phyloP scores from a whole-genome alignment of 2,113 vertebrate genomes.

The Myxocyprinus asiaticus region DNA sequence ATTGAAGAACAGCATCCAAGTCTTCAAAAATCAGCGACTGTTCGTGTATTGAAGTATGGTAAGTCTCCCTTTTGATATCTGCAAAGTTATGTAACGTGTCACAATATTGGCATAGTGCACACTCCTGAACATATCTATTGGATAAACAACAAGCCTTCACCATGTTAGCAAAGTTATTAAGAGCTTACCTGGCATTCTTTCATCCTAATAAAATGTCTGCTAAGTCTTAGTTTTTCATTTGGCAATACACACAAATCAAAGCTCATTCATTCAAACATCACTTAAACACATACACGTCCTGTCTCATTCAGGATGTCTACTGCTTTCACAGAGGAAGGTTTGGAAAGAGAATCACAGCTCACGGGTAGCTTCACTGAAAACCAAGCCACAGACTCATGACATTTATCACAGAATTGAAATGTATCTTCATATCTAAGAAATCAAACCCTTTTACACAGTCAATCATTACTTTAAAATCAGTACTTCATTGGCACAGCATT shows the following conservation, averaged over 20 bases:
- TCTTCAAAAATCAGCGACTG: slow-evolving; percentile 39
- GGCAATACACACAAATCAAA: slow-evolving; percentile 37
- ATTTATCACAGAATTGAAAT: slow-evolving; percentile 39
- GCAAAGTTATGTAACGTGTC: slow-evolving; percentile 27
- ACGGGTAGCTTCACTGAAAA: slow-evolving; percentile 44
- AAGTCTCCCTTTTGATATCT: slow-evolving; percentile 27
- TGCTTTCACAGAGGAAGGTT: slow-evolving; percentile 28
- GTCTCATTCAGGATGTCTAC: slow-evolving; percentile 40
- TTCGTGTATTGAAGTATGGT: slow-evolving; percentile 10
- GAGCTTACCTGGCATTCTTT: slow-evolving; percentile 33
- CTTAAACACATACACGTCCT: slow-evolving; percentile 43
- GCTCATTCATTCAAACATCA: slow-evolving; percentile 34
- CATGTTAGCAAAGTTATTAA: slow-evolving; percentile 36
- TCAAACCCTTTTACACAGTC: background rate
- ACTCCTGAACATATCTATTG: slow-evolving; percentile 39
- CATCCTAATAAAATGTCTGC: slow-evolving; percentile 36
- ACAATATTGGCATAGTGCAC: slow-evolving; percentile 36
- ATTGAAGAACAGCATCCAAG: slow-evolving; percentile 22
- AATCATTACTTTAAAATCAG: background rate
- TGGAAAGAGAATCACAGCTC: slow-evolving; percentile 45
- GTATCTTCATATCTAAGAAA: slow-evolving; percentile 31
- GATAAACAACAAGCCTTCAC: slow-evolving; percentile 37
- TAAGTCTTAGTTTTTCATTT: slow-evolving; percentile 30
- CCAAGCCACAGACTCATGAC: slow-evolving; percentile 44
- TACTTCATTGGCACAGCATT: slow-evolving; percentile 29